These are phyloP conservation scores for Hoplodrina blanda DNA, from an alignment of 2,888 invertebrate species.

Conservation along the genomic window DNA sequence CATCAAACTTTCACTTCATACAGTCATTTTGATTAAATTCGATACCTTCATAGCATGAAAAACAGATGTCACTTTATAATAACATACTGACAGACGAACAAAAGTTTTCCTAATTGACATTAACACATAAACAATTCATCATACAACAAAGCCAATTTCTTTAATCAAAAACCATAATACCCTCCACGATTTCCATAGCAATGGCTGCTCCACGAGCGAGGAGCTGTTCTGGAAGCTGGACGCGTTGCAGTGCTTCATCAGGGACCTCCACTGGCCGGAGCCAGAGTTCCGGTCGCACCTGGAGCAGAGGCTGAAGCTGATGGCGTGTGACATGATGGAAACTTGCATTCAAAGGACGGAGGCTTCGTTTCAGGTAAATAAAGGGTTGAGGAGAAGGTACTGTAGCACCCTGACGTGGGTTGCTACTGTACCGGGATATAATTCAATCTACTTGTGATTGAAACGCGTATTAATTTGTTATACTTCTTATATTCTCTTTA, in stretches of 20 bases:
- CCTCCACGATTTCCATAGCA: slow-evolving; percentile 86
- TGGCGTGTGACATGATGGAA: slow-evolving; percentile 99
- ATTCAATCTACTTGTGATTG: too few species aligned
- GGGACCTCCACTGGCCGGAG: slow-evolving; percentile 99
- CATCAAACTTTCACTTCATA: neutral
- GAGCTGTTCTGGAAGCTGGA: slow-evolving; percentile 99
- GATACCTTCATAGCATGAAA: neutral
- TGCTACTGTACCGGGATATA: too few species aligned
- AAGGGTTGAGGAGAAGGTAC: neutral
- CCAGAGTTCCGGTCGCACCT: slow-evolving; percentile 98
- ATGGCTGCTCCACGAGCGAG: slow-evolving; percentile 99
- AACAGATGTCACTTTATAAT: too few species aligned
- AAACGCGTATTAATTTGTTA: too few species aligned
- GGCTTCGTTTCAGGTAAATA: slow-evolving; percentile 92
- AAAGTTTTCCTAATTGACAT: neutral
- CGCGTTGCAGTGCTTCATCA: slow-evolving; percentile 99
- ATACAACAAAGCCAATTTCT: neutral
- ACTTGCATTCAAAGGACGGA: slow-evolving; percentile 98
- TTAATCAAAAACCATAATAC: neutral
- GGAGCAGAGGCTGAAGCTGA: slow-evolving; percentile 98
- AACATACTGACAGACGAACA: neutral
- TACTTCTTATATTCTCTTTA: too few species aligned
- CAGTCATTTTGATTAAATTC: neutral
- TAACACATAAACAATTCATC: neutral
- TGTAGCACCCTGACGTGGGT: too few species aligned